Conservation (phyloP, 2,797 vertebrate species). For the Iguana delicatissima region DNA sequence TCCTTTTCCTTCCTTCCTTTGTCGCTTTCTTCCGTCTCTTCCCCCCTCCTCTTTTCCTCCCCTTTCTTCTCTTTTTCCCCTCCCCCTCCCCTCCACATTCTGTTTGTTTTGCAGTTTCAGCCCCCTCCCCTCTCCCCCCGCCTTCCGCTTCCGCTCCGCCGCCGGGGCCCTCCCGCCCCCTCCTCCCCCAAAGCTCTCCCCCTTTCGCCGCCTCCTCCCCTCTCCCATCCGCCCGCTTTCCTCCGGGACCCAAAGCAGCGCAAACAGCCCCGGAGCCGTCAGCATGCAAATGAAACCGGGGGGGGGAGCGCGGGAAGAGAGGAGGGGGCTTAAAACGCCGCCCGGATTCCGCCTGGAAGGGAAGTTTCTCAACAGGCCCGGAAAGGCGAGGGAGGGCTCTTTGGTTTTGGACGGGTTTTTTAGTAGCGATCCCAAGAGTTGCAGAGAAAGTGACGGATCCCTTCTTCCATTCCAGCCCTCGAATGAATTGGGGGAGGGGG, state of each 20-base stretch:
- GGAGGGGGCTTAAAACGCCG: not conserved
- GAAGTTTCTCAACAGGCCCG: no score
- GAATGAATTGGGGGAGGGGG: no score
- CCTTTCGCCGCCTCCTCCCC: not conserved
- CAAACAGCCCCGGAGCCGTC: conserved; percentile 27
- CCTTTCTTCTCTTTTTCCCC: no score
- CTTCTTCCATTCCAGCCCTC: no score
- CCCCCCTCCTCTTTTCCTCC: no score
- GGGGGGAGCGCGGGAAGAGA: fast-evolving
- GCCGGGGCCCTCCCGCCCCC: conserved; percentile 70
- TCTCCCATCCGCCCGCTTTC: conserved; percentile 67
- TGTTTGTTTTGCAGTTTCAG: conserved; percentile 71
- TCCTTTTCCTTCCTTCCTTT: no score
- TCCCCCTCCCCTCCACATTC: not conserved
- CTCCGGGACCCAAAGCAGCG: not conserved
- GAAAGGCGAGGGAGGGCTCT: no score
- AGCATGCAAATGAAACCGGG: not conserved
- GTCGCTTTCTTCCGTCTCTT: no score
- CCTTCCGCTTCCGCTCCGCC: no score
- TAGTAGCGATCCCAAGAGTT: no score
- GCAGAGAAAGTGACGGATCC: not conserved
- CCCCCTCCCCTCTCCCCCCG: no score
- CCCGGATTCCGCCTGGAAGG: not conserved
- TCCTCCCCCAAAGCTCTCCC: conserved; percentile 75
- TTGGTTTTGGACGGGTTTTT: not conserved